Evolutionary conservation across 2,797 vertebrate species (phyloP), one percentile per base, ranked within the genome.

Genomic region (Sternarchorhynchus goeldii): DNA sequence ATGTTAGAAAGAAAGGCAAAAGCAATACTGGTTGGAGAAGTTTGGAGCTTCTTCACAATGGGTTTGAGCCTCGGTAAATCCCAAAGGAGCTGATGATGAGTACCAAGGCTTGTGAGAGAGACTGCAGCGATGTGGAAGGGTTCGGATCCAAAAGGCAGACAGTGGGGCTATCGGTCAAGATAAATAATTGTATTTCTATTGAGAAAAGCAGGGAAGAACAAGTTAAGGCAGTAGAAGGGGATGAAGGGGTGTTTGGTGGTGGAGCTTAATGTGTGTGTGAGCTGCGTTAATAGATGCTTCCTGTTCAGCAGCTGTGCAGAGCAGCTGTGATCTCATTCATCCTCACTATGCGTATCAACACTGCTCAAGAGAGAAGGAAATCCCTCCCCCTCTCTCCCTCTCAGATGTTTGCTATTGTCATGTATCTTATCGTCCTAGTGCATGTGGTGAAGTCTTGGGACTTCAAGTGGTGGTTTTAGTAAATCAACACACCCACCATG

Each of bases 271-370:
- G 6, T 79, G 64, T 65, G n/a, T 74, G 62, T 36, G 45, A 74
- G 36, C 63, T 21, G 55, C 63, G 16, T 21, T 62, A 74, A 32
- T 71, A 31, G 53, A 71, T 25, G 20, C 60, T 29, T 56, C 18
- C 31, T 7, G 55, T 68, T 73, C 53, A 41, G 63, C 45, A 56
- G 62, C 45, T n/a, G 12, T 57, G 41, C 32, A 20, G 62, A 81
- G 72, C 77, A 84, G 83, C 80, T 84, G 75, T 62, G 63, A 66
- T 50, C 60, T 72, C 60, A 56, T 20, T 77, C 74, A 75, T 77
- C 60, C 45, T 77, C 67, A 67, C 58, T 65, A 75, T 77, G 64
- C 73, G 79, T 83, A 77, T 83, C 79, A 78, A 77, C 76, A 64
- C 58, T 45, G 60, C 20, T 76, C 31, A 50, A 50, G 12, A 12